phyloP scores from a whole-genome alignment of 2,113 vertebrate genomes.

The Ictalurus furcatus region DNA sequence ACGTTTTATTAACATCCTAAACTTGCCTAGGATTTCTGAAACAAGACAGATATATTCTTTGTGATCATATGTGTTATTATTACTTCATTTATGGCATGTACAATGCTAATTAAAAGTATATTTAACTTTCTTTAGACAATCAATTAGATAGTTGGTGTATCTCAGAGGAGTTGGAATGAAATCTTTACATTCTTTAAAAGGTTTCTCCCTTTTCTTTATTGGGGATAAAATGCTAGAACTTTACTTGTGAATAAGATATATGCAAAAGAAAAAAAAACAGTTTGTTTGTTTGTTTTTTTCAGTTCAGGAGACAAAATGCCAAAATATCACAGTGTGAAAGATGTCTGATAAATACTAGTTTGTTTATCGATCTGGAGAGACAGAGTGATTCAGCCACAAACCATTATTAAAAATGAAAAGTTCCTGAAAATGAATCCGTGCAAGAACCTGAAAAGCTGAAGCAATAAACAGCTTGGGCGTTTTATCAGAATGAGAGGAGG shows the following conservation, averaged over 20 bases:
- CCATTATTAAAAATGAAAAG: background rate
- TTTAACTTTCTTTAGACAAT: background rate
- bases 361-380: background rate
- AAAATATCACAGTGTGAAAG: background rate
- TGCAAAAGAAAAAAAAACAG: background rate
- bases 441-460: background rate
- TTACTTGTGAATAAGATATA: background rate
- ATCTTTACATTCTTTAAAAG: background rate
- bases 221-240: background rate
- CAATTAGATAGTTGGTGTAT: background rate
- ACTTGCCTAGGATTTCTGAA: background rate
- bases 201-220: background rate
- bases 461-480: background rate
- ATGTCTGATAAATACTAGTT: background rate
- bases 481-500: background rate
- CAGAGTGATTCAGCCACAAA: background rate
- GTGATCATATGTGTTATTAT: background rate
- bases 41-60: background rate
- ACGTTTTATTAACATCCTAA: background rate
- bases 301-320: background rate
- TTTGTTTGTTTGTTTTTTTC: background rate
- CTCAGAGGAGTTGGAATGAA: background rate
- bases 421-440: background rate
- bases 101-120: background rate
- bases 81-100: background rate